Base-by-base conservation (phyloP, 2,113 vertebrate species). In the Brachyistius frenatus region DNA sequence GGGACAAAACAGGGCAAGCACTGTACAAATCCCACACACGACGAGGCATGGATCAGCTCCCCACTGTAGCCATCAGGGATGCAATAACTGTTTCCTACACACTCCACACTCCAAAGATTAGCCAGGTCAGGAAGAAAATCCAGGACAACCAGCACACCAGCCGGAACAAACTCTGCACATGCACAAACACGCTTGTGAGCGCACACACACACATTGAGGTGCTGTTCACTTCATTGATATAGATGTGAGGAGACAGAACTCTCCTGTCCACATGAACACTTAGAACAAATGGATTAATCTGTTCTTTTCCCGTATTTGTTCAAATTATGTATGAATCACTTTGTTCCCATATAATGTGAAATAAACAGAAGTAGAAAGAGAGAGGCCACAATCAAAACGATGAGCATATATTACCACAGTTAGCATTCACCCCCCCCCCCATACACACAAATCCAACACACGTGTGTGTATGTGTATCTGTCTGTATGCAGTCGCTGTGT, bases 121-220 rank as follows among this genome's bases (percentile, higher is more conserved):
- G 90, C 85, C 86, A 86, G 92, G 92, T 89, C 91, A 91, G 80
- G 78, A 41, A 81, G 78, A 85, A 88, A 86, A 91, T 89, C 88
- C 86, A 87, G 87, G 86, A 83, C 86, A 84, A 83, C 46, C 61
- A 70, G 60, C 68, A 56, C 16, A 73, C 55, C 57, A 33, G 46
- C 46, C 16, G 31, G 72, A 61, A 85, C 83, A 62, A 54, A 60
- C 47, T 52, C 41, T 50, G 10, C 16, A 61, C 2, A 56, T 4
- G 36, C 1, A 54, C 37, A 36, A 58, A 73, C 57, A 37, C 70
- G 61, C 23, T 23, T 23, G 23, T 23, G 23, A 23, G 23, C 7
- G 10, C 47, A 56, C 13, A 60, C 49, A 2, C n/a, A 39, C 49
- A 41, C 44, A 66, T 8, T 5, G 11, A 37, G 30, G 35, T 47